Evolutionary conservation across 2,888 invertebrate genomes (phyloP).

Genomic region (Ennomos fuscantarius): DNA sequence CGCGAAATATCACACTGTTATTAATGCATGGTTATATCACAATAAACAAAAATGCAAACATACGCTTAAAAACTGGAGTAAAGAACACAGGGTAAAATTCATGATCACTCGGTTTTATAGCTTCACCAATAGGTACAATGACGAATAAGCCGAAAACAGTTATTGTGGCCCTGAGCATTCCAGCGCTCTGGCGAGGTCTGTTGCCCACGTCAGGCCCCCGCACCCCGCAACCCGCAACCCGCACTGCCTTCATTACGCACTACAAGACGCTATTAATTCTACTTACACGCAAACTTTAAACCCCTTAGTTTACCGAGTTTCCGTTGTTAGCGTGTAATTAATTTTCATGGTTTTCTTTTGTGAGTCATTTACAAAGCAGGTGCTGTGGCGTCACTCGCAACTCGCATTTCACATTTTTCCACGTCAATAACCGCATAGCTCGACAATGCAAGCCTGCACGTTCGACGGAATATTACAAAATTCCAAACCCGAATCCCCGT

Average conservation of each 20-base stretch:
- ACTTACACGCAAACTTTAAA: constrained; percentile 36
- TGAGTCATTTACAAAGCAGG: constrained; percentile 15
- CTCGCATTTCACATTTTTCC: constrained; percentile 23
- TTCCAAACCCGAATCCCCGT: constrained; percentile 25
- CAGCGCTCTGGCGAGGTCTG: constrained; percentile 19
- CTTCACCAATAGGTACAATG: constrained; percentile 13
- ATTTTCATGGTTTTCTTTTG: constrained; percentile 24
- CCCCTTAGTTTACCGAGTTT: constrained; percentile 23
- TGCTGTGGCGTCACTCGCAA: constrained; percentile 19
- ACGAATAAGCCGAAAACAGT: constrained; percentile 24
- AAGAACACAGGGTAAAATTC: constrained; percentile 19
- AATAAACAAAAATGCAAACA: background rate
- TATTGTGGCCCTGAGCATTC: constrained; percentile 30
- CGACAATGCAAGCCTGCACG: constrained; percentile 33
- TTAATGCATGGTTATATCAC: too few relatives aligned
- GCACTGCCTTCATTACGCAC: constrained; percentile 26
- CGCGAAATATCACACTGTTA: too few relatives aligned
- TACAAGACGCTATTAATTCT: constrained; percentile 27
- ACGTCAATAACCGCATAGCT: constrained; percentile 31
- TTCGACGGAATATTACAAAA: constrained; percentile 36
- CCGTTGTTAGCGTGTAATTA: constrained; percentile 26
- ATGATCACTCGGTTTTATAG: constrained; percentile 8
- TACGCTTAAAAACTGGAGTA: constrained; percentile 24
- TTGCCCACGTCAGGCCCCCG: constrained; percentile 21
- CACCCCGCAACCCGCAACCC: too few relatives aligned